Evolutionary conservation across 2,797 vertebrate genomes (phyloP).

Genomic region (Melanotaenia pygmaea): DNA sequence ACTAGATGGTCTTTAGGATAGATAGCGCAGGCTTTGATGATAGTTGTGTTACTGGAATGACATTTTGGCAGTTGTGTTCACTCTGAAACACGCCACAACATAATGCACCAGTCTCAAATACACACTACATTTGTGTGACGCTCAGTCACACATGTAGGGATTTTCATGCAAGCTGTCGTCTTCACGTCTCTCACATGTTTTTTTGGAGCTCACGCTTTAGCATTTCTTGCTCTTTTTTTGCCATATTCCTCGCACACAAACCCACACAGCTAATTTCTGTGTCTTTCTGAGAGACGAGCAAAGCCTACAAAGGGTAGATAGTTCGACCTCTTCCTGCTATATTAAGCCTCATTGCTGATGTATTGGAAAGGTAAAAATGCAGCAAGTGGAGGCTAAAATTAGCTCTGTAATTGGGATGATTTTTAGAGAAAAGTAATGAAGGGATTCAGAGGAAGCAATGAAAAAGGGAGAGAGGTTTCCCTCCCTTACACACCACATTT

Average conservation of each 20-base stretch:
- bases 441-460: slow-evolving; percentile 55
- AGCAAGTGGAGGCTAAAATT: slow-evolving; percentile 75
- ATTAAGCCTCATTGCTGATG: slow-evolving; percentile 66
- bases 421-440: slow-evolving; percentile 66
- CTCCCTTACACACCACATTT: slow-evolving; percentile 48
- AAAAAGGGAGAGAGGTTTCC: slow-evolving; percentile 29
- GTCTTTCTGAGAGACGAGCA: slow-evolving; percentile 40
- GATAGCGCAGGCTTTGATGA: slow-evolving; percentile 76
- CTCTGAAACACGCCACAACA: slow-evolving; percentile 59
- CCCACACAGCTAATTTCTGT: slow-evolving; percentile 41
- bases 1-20: slow-evolving; percentile 81
- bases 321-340: slow-evolving; percentile 61
- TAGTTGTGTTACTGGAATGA: slow-evolving; percentile 71
- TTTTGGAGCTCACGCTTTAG: slow-evolving; percentile 41
- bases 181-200: slow-evolving; percentile 46
- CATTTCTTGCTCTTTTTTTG: slow-evolving; percentile 44
- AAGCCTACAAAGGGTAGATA: slow-evolving; percentile 63
- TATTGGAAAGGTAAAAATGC: slow-evolving; percentile 69
- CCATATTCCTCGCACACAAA: slow-evolving; percentile 13
- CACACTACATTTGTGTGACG: slow-evolving; percentile 34
- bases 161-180: slow-evolving; percentile 72
- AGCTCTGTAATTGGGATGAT: slow-evolving; percentile 76
- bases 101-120: slow-evolving; percentile 64
- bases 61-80: slow-evolving; percentile 78
- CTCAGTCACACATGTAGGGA: slow-evolving; percentile 63